Percentiles rank a stretch among this genome's conserved stretches.
Evolutionary conservation across 2,113 vertebrate species (phyloP).

Genomic region (Rhinolophus sinicus): DNA sequence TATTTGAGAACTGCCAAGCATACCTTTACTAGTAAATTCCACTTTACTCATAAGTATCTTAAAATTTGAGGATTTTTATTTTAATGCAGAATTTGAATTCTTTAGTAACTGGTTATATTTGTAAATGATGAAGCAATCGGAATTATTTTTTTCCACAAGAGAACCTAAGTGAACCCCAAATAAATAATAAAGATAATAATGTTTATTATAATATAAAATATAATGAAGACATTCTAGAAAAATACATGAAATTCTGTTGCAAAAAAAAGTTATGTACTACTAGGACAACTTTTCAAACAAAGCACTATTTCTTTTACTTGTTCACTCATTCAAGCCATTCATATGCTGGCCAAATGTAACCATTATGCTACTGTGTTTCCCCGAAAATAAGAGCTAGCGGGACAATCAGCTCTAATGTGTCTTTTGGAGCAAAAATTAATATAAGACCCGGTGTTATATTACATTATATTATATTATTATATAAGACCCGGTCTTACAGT

Average conservation of each 20-base stretch:
- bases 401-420: too few species aligned
- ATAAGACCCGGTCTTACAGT: too few species aligned
- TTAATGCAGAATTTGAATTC: slow-evolving; percentile 35
- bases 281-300: slow-evolving; percentile 39
- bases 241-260: slow-evolving; percentile 16
- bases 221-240: slow-evolving; percentile 42
- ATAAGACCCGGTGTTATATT: too few species aligned
- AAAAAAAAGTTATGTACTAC: slow-evolving; percentile 18
- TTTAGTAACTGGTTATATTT: neutral
- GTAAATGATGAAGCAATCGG: neutral
- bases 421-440: too few species aligned
- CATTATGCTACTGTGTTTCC: neutral
- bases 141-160: slow-evolving; percentile 14
- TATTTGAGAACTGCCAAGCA: neutral
- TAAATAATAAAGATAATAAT: slow-evolving; percentile 43
- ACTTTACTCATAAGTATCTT: slow-evolving; percentile 15
- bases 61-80: slow-evolving; percentile 27
- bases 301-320: slow-evolving; percentile 26
- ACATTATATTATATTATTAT: too few species aligned
- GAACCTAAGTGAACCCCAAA: neutral
- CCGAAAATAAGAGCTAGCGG: too few species aligned
- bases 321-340: slow-evolving; percentile 21
- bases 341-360: neutral
- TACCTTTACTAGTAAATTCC: neutral
- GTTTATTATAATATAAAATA: slow-evolving; percentile 2